These are phyloP conservation scores for Mesochorus sp. DNA, from an alignment of 2,888 invertebrate genomes.

Conservation along the genomic window DNA sequence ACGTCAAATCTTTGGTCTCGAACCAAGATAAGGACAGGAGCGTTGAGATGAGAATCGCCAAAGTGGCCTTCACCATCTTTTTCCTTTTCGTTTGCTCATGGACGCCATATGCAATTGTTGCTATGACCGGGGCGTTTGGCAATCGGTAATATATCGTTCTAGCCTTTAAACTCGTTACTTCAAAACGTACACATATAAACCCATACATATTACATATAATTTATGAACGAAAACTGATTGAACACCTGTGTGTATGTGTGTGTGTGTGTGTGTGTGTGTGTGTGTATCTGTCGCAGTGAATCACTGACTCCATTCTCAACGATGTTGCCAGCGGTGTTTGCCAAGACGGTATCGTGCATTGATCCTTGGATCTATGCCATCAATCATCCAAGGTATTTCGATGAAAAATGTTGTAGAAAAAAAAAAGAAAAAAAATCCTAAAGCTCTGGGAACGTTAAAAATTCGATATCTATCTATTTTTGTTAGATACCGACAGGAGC, in stretches of 20 bases:
- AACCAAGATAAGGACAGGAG: conserved; percentile 88
- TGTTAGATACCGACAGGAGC: conserved; percentile 85
- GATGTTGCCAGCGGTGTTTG: conserved; percentile 93
- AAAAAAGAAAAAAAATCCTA: too few species aligned
- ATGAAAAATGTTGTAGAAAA: not conserved
- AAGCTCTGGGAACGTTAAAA: too few species aligned
- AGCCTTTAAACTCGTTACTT: not conserved
- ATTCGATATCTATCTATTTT: not conserved
- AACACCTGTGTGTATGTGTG: not conserved
- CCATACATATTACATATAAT: too few species aligned
- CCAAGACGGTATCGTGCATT: conserved; percentile 94
- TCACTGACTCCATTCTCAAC: conserved; percentile 84
- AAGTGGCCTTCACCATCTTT: conserved; percentile 93
- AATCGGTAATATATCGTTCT: conserved; percentile 82
- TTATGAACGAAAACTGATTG: not conserved
- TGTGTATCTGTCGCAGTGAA: conserved; percentile 73
- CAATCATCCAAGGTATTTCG: conserved; percentile 94
- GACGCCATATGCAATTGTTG: conserved; percentile 94
- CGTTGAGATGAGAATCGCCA: conserved; percentile 93
- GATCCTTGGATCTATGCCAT: conserved; percentile 96
- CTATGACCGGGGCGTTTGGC: conserved; percentile 92
- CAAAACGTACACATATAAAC: too few species aligned
- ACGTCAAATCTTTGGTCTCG: conserved; percentile 91
- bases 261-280: conserved; percentile 15
- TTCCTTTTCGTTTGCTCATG: conserved; percentile 93